Conservation (phyloP, 2,113 vertebrate species). For the Oenanthe oenanthe region DNA sequence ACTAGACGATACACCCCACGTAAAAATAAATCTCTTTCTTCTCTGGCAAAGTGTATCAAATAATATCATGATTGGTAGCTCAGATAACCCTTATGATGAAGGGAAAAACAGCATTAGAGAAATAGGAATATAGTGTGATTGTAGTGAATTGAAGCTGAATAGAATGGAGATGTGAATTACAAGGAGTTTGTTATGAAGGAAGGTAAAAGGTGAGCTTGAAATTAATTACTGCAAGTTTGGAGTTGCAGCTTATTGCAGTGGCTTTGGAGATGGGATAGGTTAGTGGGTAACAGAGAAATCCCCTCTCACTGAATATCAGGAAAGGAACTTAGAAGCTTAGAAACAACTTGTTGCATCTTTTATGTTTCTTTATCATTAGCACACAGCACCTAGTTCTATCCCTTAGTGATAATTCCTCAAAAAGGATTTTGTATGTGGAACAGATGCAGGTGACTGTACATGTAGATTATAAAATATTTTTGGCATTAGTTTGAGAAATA, state of each 20-base stretch:
- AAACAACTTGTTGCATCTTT: not conserved
- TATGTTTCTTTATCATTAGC: not conserved
- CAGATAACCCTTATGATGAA: not conserved
- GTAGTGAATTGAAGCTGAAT: not conserved
- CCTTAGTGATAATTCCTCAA: not conserved
- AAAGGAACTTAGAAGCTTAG: not conserved
- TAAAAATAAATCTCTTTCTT: not conserved
- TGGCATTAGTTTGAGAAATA: not conserved
- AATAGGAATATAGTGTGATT: not conserved
- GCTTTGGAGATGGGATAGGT: not conserved
- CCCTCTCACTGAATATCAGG: rapidly evolving
- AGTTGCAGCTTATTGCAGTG: not conserved
- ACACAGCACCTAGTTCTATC: not conserved
- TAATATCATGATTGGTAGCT: not conserved
- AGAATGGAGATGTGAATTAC: not conserved
- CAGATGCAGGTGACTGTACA: not conserved
- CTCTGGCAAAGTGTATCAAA: not conserved
- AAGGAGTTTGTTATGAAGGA: not conserved
- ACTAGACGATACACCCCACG: not conserved
- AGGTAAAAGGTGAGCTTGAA: not conserved
- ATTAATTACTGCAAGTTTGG: not conserved
- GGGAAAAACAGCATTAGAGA: not conserved
- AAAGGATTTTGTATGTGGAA: not conserved
- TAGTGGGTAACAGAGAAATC: not conserved
- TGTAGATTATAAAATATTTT: not conserved